Base-by-base conservation (phyloP, 1,140 invertebrate genomes). In the Nebria ingens region DNA sequence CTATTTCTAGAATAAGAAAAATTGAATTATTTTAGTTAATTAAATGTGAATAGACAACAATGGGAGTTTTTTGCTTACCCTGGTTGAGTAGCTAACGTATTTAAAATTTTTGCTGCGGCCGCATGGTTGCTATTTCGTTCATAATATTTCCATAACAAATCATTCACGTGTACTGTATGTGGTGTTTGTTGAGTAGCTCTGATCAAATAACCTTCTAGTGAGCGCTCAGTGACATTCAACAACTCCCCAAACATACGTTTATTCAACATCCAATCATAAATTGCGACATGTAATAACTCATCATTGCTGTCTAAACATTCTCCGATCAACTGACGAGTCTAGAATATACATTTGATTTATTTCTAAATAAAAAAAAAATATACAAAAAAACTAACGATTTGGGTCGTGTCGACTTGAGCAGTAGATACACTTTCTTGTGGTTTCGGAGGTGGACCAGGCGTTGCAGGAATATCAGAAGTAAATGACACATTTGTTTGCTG, bases 141-240 rank as follows among this genome's bases (percentile, higher is more conserved):
- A 65, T 98, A 95, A 69, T 89, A 95, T 69, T 93, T 93, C 95
- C 95, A 98, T 13, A 98, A 73, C 54, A 98, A 75, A 71, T 98
- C 93, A 45, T 91, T 79, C 2, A 89, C 78, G 52, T 79, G 77
- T 0, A 85, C 70, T 57, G 79, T 76, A 19, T 79, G 73, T 2
- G 72, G 69, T 53, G 76, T 71, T 40, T 71, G 67, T 38, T 71
- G 65, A 1, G 78, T 72, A 55, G 78, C 75, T 21, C 83, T 78
- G 52, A 84, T 81, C 12, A 96, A 68, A 65, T 89, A 96, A 29
- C 80, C 77, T 65, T 93, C 90, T 38, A 96, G 73, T 2, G 86
- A 89, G n/a, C 86, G 79, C 53, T 90, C 85, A 40, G 81, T 74
- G 61, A 91, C 77, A 67, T 85, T 76, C 55, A 95, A 74, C 54